Evolutionary conservation across 2,113 vertebrate species (phyloP), one percentile per base, ranked within the genome.

Genomic region (Mastomys natalensis): DNA sequence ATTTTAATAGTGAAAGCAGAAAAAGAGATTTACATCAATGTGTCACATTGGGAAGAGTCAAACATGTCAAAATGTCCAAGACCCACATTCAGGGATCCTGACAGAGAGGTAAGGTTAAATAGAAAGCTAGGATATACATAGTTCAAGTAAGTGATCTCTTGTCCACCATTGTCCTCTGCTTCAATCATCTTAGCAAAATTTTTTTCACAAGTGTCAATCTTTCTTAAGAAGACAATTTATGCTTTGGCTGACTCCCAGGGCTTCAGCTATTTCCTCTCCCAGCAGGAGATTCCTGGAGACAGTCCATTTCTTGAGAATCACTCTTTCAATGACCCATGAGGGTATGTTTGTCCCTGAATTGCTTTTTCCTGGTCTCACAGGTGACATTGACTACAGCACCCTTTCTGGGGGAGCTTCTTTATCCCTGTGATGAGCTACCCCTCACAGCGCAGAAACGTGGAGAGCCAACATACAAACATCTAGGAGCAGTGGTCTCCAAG

Each of bases 401-500:
- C 60, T 26, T 10, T 62, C 34, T n/a, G 4, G 4, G 68, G 17
- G 31, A 3, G 7, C 34, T 1, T 48, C 91, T 86, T 40, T 76
- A 66, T 77, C 15, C 51, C 15, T 0, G 2, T 22, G 40, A 34
- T 89, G 53, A 89, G 5, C 15, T 5, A 34, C 17, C 0, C 45
- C 58, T 22, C 3, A n/a, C 26, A 82, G 43, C 12, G 1, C 3
- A 85, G 40, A 86, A 26, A 58, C 19, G 16, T 1, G 19, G 9
- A 60, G 3, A 13, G 29, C 0, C 0, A 0, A 48, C 31, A 3
- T 0, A 0, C 0, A 17, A 24, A 64, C 43, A 48, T 70, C 60
- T 60, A 9, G 0, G 34, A 72, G 51, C 7, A 21, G 10, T 48
- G 1, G 21, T n/a, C 51, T 78, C 74, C 29, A 26, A 34, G n/a